Conservation (phyloP, 2,797 vertebrate species). For the Microtus californicus region DNA sequence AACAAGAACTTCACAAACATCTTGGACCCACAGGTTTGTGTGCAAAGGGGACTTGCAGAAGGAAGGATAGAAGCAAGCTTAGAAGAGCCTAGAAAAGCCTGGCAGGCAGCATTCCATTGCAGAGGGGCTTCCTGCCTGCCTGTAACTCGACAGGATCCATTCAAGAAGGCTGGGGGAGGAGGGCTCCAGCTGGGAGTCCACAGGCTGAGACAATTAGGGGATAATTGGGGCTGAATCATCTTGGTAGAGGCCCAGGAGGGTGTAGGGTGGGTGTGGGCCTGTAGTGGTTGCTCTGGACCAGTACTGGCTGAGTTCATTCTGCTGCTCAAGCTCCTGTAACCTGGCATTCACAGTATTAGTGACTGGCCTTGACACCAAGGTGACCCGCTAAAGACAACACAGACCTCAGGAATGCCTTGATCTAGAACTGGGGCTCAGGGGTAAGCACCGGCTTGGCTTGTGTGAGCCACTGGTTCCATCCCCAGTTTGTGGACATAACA, state of each 20-base stretch:
- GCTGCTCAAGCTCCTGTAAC: not conserved
- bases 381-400: constrained; percentile 6
- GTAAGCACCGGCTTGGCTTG: not conserved
- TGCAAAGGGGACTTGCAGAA: not conserved
- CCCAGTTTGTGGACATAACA: not conserved
- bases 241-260: constrained; percentile 46
- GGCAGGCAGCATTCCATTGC: constrained; percentile 17
- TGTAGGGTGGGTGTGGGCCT: constrained; percentile 53
- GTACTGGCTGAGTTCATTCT: constrained; percentile 44
- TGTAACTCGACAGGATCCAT: constrained; percentile 4
- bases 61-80: not conserved
- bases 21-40: rapidly evolving
- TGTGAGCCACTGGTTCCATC: not conserved
- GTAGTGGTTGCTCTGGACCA: constrained; percentile 36
- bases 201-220: constrained; percentile 74
- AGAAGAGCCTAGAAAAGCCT: not conserved
- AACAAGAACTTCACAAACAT: not conserved
- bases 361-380: constrained; percentile 33
- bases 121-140: not conserved
- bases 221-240: constrained; percentile 77
- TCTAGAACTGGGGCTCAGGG: not conserved
- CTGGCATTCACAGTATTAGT: not conserved
- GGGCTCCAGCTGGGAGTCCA: constrained; percentile 49
- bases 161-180: not conserved
- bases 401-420: not conserved